A percentile compares a stretch with the other conserved stretches of the same genome.
phyloP scores from a whole-genome alignment of 2,113 vertebrate species.

The Narcine bancroftii region DNA sequence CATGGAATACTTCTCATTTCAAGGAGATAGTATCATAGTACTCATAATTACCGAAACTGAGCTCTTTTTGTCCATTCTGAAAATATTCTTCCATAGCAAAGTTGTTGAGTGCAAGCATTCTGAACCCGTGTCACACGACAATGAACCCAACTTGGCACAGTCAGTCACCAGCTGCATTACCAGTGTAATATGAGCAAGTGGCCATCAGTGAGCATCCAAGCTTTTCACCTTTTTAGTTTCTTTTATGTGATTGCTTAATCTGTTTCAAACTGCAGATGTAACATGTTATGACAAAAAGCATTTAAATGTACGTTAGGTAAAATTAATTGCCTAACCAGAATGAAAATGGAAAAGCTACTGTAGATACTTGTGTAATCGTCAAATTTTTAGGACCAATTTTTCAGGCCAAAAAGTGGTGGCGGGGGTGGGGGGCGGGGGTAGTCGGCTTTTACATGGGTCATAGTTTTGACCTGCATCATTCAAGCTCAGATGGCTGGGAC shows the following conservation, averaged over 20 bases:
- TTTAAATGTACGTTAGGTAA: too few relatives aligned
- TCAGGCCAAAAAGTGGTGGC: too few relatives aligned
- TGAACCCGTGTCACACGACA: not conserved
- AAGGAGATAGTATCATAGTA: not conserved
- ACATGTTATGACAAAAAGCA: not conserved
- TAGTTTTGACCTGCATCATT: too few relatives aligned
- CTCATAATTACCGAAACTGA: not conserved
- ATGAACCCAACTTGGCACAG: not conserved
- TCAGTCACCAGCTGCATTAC: not conserved
- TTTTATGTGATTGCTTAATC: not conserved
- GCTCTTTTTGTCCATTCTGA: not conserved
- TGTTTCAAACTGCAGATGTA: not conserved
- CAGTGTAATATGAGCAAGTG: not conserved
- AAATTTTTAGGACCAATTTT: too few relatives aligned
- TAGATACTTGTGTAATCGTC: too few relatives aligned
- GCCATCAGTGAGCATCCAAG: not conserved
- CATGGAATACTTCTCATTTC: not conserved
- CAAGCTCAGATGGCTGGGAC: too few relatives aligned
- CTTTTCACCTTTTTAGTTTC: not conserved
- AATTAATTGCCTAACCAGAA: not conserved
- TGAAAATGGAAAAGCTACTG: not conserved
- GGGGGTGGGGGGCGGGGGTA: too few relatives aligned
- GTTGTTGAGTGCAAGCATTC: not conserved
- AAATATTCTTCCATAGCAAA: not conserved
- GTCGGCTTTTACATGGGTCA: too few relatives aligned